These are phyloP conservation scores for Vireo altiloquus DNA, from an alignment of 2,113 vertebrate species.

Conservation along the genomic window DNA sequence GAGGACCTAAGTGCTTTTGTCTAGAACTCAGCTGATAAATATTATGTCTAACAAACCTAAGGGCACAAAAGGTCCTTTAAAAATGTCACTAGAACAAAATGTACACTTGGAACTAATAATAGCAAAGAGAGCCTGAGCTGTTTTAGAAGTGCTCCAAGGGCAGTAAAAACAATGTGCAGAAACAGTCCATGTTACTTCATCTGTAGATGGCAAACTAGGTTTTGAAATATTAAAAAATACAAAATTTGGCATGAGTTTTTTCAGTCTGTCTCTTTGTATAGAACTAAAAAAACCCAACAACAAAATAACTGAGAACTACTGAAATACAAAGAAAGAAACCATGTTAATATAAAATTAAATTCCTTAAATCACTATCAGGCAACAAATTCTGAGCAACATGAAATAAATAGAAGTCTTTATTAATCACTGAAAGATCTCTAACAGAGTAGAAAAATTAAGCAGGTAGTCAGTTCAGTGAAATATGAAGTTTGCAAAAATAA, in stretches of 20 bases:
- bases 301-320: not conserved
- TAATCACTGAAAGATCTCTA: not conserved
- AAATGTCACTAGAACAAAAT: constrained; percentile 30
- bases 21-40: constrained; percentile 52
- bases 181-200: not conserved
- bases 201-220: not conserved
- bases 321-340: not conserved
- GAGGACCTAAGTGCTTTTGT: constrained; percentile 23
- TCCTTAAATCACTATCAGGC: not conserved
- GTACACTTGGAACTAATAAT: constrained; percentile 16
- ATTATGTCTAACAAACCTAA: constrained; percentile 45
- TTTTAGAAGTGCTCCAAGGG: constrained; percentile 14
- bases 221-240: not conserved
- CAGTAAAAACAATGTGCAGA: constrained; percentile 8
- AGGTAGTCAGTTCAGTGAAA: not conserved
- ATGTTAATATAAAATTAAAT: not conserved
- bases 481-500: not conserved
- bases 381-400: not conserved
- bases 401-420: not conserved
- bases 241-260: not conserved
- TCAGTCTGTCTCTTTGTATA: not conserved
- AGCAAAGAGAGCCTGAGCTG: constrained; percentile 5
- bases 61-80: constrained; percentile 41
- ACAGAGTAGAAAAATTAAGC: not conserved
- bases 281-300: not conserved